phyloP scores from a whole-genome alignment of 2,888 invertebrate genomes.

The Lucinisca nassula region DNA sequence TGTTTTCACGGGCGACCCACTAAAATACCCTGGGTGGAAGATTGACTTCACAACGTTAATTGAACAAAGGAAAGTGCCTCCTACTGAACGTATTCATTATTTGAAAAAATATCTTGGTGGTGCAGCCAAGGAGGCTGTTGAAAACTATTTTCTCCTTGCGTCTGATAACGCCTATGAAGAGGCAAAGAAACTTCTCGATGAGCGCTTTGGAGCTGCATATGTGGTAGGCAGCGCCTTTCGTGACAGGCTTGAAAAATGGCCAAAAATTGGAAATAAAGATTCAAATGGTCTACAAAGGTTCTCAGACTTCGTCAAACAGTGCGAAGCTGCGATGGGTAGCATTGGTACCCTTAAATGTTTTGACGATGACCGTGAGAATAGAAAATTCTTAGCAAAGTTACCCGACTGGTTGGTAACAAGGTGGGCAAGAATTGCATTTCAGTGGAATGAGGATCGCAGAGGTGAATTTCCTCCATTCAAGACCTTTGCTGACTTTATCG shows the following conservation, averaged over 20 bases:
- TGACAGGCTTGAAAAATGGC: conserved; percentile 60
- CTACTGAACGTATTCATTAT: conserved; percentile 51
- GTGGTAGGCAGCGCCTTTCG: conserved; percentile 58
- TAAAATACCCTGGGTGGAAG: conserved; percentile 56
- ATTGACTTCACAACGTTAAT: conserved; percentile 44
- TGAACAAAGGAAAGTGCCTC: conserved; percentile 32
- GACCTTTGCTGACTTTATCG: conserved; percentile 49
- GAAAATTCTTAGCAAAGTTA: conserved; percentile 59
- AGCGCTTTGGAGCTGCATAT: conserved; percentile 62
- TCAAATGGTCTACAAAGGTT: conserved; percentile 47
- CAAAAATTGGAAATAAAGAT: conserved; percentile 46
- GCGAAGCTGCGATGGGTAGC: conserved; percentile 37
- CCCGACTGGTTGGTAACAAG: conserved; percentile 54
- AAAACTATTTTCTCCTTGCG: too few relatives aligned
- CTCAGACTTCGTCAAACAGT: conserved; percentile 60
- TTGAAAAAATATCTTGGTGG: conserved; percentile 57
- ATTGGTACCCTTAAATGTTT: conserved; percentile 37
- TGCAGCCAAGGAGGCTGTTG: conserved; percentile 42
- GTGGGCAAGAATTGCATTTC: conserved; percentile 45
- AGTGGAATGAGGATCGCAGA: conserved; percentile 13
- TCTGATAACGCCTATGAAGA: conserved; percentile 51
- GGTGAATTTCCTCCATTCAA: conserved; percentile 43
- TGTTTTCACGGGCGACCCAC: conserved; percentile 57
- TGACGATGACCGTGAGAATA: conserved; percentile 51
- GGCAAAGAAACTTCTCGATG: conserved; percentile 56